Conservation (phyloP, 2,113 vertebrate species). For the Lates calcarifer region DNA sequence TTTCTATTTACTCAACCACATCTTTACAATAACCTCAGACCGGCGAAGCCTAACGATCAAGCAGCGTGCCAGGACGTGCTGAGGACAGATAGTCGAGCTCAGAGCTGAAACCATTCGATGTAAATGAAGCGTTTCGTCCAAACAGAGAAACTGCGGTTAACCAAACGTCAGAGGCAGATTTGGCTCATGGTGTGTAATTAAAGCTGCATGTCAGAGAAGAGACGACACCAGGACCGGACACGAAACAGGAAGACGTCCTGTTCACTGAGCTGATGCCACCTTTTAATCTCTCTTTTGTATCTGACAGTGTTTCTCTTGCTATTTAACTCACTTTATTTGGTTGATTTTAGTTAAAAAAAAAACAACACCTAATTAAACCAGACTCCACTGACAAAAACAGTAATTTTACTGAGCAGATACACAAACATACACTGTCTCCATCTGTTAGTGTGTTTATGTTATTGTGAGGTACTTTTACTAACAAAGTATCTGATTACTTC, state of each 20-base stretch:
- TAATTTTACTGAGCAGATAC: too few relatives aligned
- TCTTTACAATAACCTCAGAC: background rate
- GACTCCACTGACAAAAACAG: too few relatives aligned
- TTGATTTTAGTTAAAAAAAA: too few relatives aligned
- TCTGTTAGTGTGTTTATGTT: too few relatives aligned
- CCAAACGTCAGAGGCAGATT: slow-evolving; percentile 10
- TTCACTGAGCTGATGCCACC: background rate
- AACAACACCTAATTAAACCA: too few relatives aligned
- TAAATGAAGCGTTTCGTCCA: slow-evolving; percentile 2
- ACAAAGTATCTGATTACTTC: too few relatives aligned
- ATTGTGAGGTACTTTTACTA: too few relatives aligned
- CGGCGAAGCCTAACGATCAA: background rate
- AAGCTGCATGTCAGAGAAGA: background rate
- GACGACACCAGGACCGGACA: background rate
- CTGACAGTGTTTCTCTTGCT: too few relatives aligned
- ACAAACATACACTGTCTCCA: too few relatives aligned
- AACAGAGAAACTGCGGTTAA: slow-evolving; percentile 2
- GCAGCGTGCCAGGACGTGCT: background rate
- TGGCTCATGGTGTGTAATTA: background rate
- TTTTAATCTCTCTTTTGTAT: too few relatives aligned
- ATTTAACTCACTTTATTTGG: too few relatives aligned
- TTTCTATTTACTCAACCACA: background rate
- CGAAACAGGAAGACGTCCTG: background rate
- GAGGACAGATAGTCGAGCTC: slow-evolving; percentile 6
- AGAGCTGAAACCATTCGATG: background rate